Base-by-base conservation (phyloP, 2,113 vertebrate genomes). In the Gnathonemus longibarbis region DNA sequence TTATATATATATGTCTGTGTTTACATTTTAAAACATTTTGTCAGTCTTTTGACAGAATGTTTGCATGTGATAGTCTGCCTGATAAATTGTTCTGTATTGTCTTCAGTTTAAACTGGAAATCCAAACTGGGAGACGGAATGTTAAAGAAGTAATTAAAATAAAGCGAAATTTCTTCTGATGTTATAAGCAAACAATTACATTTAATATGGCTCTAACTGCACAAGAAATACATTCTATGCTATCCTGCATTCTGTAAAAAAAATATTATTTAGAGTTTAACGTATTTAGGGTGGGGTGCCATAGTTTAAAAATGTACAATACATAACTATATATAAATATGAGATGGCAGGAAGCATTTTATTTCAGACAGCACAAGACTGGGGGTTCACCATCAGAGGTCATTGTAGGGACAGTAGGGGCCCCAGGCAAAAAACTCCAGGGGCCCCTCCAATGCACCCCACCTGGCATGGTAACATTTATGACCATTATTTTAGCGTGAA, bases 71-170 rank as follows among this genome's bases (percentile, higher is more conserved):
- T 88, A 53, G 27, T 87, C 13, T 87, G 19, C 24, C 53, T 88
- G 56, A 62, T 66, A 66, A 42, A 46, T 62, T 88, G n/a, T 87
- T 87, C 49, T 87, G 85, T 53, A 88, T 48, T 48, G 39, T 84
- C 17, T 46, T 53, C 17, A 58, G 35, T 88, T 88, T 66, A 88
- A 88, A 88, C 87, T 88, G 87, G 87, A 88, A 53, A 62, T 88
- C 10, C 45, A 84, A 84, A 48, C 39, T 84, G 45, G 45, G 24
- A 84, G 5, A 84, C 3, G 19, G 39, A 62, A 88, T 50, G 35
- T 58, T 50, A 88, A 62, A 84, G 45, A 84, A 45, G 39, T 84
- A 17, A 84, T 84, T 84, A 84, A 84, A 84, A 84, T 45, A 84
- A 84, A 84, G 21, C 1, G 2, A 84, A 84, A 84, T 48, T 46